Evolutionary conservation across 2,113 vertebrate genomes (phyloP).

Genomic region (Gymnobelideus leadbeateri): DNA sequence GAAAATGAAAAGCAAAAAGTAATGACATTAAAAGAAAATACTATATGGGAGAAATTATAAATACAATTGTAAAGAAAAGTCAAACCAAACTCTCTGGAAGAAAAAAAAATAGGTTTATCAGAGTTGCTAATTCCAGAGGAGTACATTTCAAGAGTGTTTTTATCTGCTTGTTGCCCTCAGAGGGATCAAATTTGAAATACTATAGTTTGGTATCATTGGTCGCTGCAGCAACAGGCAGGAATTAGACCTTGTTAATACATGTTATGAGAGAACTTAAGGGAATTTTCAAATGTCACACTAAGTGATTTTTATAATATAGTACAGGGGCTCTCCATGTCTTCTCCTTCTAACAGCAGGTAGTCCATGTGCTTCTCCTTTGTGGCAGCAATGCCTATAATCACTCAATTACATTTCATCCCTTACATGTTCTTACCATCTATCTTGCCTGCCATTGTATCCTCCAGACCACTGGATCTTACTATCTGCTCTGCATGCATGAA

Average conservation of each 20-base stretch:
- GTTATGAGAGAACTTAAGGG: not conserved
- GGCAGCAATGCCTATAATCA: not conserved
- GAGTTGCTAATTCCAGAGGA: conserved; percentile 47
- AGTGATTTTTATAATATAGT: conserved; percentile 31
- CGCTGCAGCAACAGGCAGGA: conserved; percentile 40
- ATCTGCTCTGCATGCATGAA: not conserved
- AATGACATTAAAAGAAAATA: not conserved
- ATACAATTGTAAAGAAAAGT: conserved; percentile 72
- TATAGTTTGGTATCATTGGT: conserved; percentile 47
- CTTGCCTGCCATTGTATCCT: not conserved
- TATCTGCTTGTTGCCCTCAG: conserved; percentile 53
- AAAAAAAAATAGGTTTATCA: conserved; percentile 16
- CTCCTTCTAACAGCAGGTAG: too few relatives aligned
- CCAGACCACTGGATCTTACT: not conserved
- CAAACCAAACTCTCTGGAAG: conserved; percentile 54
- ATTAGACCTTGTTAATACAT: conserved; percentile 50
- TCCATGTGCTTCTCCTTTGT: not conserved
- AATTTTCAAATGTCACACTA: conserved; percentile 34
- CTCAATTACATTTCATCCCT: not conserved
- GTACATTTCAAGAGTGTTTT: conserved; percentile 29
- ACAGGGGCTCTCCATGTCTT: not conserved
- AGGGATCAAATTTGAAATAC: conserved; percentile 48
- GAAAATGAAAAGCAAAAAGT: not conserved
- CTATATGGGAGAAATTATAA: not conserved
- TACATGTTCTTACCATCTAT: not conserved